Percentiles rank a stretch among this genome's conserved stretches.
phyloP scores from a whole-genome alignment of 37 sponge, comb jelly and placozoan species.

The Aplysina aerophoba region DNA sequence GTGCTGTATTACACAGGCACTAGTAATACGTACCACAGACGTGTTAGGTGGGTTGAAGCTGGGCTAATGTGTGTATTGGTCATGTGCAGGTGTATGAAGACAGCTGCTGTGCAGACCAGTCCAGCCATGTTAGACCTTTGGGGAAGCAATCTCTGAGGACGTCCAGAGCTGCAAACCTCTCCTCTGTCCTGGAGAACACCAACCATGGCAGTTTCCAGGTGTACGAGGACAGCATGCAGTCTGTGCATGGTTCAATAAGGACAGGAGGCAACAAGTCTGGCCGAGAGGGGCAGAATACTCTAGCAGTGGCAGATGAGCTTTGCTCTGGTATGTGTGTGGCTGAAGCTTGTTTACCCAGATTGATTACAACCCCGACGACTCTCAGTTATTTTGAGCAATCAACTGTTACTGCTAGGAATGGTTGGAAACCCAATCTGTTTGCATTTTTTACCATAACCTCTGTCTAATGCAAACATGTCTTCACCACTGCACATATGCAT shows the following conservation, averaged over 20 bases:
- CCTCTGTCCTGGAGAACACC: background rate
- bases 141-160: background rate
- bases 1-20: background rate
- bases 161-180: background rate
- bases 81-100: conserved; percentile 27
- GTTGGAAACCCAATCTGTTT: no score
- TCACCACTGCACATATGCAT: no score
- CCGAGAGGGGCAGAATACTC: no score
- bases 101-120: conserved; percentile 14
- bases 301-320: no score
- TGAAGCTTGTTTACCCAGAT: background rate
- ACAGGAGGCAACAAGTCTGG: no score
- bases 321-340: no score
- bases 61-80: background rate
- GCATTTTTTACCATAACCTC: no score
- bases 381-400: no score
- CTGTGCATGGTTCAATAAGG: no score
- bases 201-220: background rate
- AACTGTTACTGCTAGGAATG: no score
- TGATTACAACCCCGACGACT: background rate
- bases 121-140: background rate
- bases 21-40: background rate
- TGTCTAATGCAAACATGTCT: no score
- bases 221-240: conserved; percentile 7
- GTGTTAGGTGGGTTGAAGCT: background rate